These are phyloP conservation scores for Brachionus sp. DNA, from an alignment of 1,140 invertebrate species.

Conservation along the genomic window DNA sequence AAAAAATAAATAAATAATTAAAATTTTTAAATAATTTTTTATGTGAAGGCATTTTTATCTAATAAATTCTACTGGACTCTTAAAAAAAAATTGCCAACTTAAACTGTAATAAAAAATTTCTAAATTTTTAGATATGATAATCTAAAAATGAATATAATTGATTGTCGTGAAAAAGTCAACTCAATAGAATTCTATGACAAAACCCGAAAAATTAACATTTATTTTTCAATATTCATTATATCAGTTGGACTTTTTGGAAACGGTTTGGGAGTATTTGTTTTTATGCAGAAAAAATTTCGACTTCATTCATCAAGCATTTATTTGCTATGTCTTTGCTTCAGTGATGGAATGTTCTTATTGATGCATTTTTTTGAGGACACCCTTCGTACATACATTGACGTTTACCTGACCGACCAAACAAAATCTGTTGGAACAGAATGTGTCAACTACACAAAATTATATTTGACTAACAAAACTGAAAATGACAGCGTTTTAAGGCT, in stretches of 20 bases:
- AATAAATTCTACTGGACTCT: too few species aligned
- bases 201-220: background rate
- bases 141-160: background rate
- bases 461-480: background rate
- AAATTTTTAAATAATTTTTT: too few species aligned
- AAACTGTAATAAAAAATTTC: too few species aligned
- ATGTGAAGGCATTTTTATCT: too few species aligned
- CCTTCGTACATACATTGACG: slow-evolving; percentile 34
- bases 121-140: background rate
- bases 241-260: slow-evolving; percentile 11
- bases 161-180: background rate
- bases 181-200: slow-evolving; percentile 13
- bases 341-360: slow-evolving; percentile 33
- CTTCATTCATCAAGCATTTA: slow-evolving; percentile 43
- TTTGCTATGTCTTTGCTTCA: slow-evolving; percentile 12
- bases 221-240: background rate
- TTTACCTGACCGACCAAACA: background rate
- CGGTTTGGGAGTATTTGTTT: slow-evolving; percentile 34
- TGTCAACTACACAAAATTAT: background rate
- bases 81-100: too few species aligned
- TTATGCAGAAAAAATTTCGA: slow-evolving; percentile 34
- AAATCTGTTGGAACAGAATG: background rate
- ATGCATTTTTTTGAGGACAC: slow-evolving; percentile 46
- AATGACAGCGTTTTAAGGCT: background rate
- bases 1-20: too few species aligned